These are phyloP conservation scores for Campopleginae sp. DNA, from an alignment of 2,888 invertebrate species.

Conservation along the genomic window DNA sequence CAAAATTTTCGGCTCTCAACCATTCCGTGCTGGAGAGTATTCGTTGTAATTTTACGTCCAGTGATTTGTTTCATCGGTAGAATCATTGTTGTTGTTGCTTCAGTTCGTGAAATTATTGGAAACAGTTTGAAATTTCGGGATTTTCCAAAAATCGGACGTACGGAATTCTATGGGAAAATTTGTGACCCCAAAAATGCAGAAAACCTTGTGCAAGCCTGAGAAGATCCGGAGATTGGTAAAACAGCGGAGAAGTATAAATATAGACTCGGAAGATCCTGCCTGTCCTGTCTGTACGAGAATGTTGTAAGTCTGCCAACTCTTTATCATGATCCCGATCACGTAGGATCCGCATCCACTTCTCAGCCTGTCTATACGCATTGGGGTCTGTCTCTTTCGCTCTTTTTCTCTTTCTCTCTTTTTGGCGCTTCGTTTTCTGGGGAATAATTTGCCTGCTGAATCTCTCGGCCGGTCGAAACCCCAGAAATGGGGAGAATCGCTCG, in stretches of 20 bases:
- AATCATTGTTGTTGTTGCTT: no score
- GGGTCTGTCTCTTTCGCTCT: not conserved
- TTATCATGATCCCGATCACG: slow-evolving; percentile 79
- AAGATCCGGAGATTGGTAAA: not conserved
- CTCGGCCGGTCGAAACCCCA: slow-evolving; percentile 57
- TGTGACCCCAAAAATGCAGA: not conserved
- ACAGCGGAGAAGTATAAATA: slow-evolving; percentile 65
- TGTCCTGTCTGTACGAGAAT: slow-evolving; percentile 69
- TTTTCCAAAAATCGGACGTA: not conserved
- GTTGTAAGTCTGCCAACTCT: slow-evolving; percentile 74
- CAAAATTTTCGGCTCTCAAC: slow-evolving; percentile 8
- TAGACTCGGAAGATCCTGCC: slow-evolving; percentile 46
- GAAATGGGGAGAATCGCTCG: slow-evolving; percentile 52
- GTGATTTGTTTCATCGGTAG: slow-evolving; percentile 41
- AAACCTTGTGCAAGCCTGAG: slow-evolving; percentile 2
- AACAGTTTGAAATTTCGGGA: not conserved
- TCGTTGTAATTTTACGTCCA: not conserved
- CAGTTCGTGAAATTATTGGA: no score
- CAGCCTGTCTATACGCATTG: slow-evolving; percentile 23
- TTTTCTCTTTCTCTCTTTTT: not conserved
- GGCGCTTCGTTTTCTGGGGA: slow-evolving; percentile 20
- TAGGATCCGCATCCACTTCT: slow-evolving; percentile 73
- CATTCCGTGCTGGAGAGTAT: slow-evolving; percentile 18
- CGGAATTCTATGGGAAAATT: not conserved
- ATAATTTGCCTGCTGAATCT: slow-evolving; percentile 68